These are phyloP conservation scores for Drosophila kurseongensis DNA, from an alignment of 1,140 invertebrate species.

Conservation along the genomic window DNA sequence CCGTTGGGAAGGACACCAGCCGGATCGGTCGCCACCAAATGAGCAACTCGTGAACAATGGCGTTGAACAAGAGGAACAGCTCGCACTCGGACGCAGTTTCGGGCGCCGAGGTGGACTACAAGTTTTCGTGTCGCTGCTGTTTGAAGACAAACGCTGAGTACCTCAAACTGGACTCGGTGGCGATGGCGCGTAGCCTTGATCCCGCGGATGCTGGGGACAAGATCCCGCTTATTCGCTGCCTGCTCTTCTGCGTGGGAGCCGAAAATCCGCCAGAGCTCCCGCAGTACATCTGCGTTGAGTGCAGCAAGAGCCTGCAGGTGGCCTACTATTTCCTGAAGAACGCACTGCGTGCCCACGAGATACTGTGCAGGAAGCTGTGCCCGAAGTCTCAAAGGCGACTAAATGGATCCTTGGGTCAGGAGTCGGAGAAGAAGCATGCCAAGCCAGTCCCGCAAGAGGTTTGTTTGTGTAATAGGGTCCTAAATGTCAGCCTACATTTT, in stretches of 20 bases:
- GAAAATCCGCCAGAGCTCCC: constrained; percentile 65
- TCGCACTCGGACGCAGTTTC: constrained; percentile 11
- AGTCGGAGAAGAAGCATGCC: not conserved
- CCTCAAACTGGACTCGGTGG: constrained; percentile 63
- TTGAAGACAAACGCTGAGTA: constrained; percentile 68
- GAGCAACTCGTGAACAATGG: constrained; percentile 44
- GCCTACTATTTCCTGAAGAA: constrained; percentile 74
- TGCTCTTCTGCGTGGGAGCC: constrained; percentile 63
- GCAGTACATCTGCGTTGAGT: constrained; percentile 68
- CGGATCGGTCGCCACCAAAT: constrained; percentile 14
- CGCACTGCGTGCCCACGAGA: constrained; percentile 66
- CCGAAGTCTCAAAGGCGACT: constrained; percentile 13
- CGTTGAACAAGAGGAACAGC: constrained; percentile 46
- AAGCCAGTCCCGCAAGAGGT: not conserved
- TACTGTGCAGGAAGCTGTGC: constrained; percentile 63
- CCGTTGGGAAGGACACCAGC: not conserved
- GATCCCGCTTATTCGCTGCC: constrained; percentile 59
- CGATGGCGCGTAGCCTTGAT: constrained; percentile 29
- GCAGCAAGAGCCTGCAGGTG: constrained; percentile 69
- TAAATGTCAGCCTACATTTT: not conserved
- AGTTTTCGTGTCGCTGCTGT: constrained; percentile 74
- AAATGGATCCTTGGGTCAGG: constrained; percentile 39
- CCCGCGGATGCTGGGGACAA: constrained; percentile 19
- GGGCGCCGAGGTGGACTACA: constrained; percentile 52
- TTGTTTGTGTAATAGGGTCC: not conserved